These are phyloP conservation scores for Alcedo atthis DNA, from an alignment of 2,797 vertebrate genomes.

Conservation along the genomic window DNA sequence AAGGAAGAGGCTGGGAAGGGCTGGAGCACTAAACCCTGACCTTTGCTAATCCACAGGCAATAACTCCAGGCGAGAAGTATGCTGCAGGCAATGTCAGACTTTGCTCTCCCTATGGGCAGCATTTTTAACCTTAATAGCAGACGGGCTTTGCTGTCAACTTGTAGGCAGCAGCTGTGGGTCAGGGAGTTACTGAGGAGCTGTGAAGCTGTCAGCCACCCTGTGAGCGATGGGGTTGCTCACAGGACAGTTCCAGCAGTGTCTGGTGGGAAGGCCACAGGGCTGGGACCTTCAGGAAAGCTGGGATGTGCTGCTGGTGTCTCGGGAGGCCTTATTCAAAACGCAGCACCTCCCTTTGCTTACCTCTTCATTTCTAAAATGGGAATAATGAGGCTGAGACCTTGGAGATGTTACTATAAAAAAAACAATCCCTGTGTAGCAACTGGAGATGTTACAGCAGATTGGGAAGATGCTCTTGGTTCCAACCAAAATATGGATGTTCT, in stretches of 20 bases:
- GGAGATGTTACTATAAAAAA: slow-evolving; percentile 51
- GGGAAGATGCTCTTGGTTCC: slow-evolving; percentile 1
- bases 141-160: not conserved
- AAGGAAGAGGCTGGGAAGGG: slow-evolving; percentile 42
- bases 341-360: slow-evolving; percentile 10
- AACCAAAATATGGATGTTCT: not conserved
- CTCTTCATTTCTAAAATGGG: slow-evolving; percentile 16
- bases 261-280: not conserved
- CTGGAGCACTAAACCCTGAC: slow-evolving; percentile 45
- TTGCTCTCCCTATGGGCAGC: slow-evolving; percentile 43
- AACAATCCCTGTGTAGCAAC: not conserved
- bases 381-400: slow-evolving; percentile 21
- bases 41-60: slow-evolving; percentile 65
- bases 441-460: not conserved
- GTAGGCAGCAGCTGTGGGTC: slow-evolving; percentile 37
- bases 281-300: not conserved
- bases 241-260: not conserved
- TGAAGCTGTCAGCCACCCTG: not conserved
- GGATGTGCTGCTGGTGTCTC: slow-evolving; percentile 2
- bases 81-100: slow-evolving; percentile 43
- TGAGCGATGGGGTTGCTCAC: not conserved
- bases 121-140: slow-evolving; percentile 24
- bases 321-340: not conserved
- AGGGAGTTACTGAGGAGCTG: not conserved
- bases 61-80: not conserved